Evolutionary conservation across 2,888 invertebrate genomes (phyloP).

Genomic region (Coenonympha glycerion): DNA sequence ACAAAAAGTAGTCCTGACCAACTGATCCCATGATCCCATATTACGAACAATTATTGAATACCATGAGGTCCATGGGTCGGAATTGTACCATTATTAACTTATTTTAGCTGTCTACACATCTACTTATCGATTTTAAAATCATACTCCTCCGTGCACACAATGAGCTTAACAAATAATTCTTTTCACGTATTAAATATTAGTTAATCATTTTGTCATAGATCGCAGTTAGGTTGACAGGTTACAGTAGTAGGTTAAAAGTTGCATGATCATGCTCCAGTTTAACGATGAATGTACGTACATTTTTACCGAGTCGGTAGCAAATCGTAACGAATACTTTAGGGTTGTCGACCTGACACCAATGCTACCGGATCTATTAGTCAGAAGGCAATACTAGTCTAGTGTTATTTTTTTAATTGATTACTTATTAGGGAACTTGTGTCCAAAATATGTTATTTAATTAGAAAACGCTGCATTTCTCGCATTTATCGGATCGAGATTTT

Average conservation of each 20-base stretch:
- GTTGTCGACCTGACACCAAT: conserved; percentile 26
- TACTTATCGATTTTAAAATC: no score
- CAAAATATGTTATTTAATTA: conserved; percentile 4
- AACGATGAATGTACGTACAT: conserved; percentile 14
- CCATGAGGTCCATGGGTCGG: no score
- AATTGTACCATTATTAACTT: no score
- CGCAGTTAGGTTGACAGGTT: not conserved
- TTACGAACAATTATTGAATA: no score
- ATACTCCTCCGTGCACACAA: no score
- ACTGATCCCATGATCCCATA: no score
- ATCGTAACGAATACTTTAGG: conserved; percentile 21
- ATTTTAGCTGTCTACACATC: no score
- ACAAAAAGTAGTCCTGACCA: no score
- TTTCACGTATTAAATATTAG: not conserved
- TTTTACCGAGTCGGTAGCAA: conserved; percentile 24
- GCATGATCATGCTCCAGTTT: conserved; percentile 8
- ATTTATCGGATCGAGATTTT: not conserved
- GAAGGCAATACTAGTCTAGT: conserved; percentile 15
- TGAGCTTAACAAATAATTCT: no score
- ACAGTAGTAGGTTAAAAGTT: not conserved
- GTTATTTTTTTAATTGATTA: conserved; percentile 16
- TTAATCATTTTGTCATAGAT: not conserved
- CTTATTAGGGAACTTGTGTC: conserved; percentile 9
- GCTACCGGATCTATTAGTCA: conserved; percentile 27
- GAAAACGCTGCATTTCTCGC: not conserved